Base-by-base conservation (phyloP, 1,140 invertebrate genomes). In the Hypothenemus hampei region DNA sequence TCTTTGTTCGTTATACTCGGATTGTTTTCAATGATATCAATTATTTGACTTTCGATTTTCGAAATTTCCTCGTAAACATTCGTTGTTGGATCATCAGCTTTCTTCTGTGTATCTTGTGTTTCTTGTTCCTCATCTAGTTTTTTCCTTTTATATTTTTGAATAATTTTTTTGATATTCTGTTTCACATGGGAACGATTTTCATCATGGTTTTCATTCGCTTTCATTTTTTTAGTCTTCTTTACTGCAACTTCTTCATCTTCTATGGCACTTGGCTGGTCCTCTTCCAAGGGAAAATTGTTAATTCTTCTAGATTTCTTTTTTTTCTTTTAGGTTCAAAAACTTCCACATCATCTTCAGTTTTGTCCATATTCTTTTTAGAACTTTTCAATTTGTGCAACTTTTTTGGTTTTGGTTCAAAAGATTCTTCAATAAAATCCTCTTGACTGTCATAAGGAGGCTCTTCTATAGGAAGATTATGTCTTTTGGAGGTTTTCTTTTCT, bases 1-100 rank as follows among this genome's bases (percentile, higher is more conserved):
- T 69, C 61, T 53, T 71, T 71, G 45, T 71, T 69, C n/a, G 65
- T 58, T 35, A 71, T 68, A 31, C 64, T 65, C 0, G 64, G 66
- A 62, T 68, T 66, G 16, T 45, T 64, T 23, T 69, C 66, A 18
- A 67, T 69, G 8, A 66, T 66, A 1, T 67, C 62, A 37, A 70
- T 61, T 11, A 69, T 68, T 47, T 67, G 62, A 15, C 62, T 18
- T 33, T 67, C 57, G 35, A 64, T 51, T 43, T 63, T 66, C 37
- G 45, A 51, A n/a, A 69, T 49, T 62, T 70, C 66, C 51, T 70
- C 67, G 19, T 63, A 55, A 11, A 48, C 45, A 1, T 44, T 39
- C 20, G 16, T 11, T 15, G 6, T 26, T 2, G 64, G 66, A 3
- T 60, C 51, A 22, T 57, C 16, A 41, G 18, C 33, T 39, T 40